Evolutionary conservation across 2,888 invertebrate species (phyloP).

Genomic region (Tortrix viridana): DNA sequence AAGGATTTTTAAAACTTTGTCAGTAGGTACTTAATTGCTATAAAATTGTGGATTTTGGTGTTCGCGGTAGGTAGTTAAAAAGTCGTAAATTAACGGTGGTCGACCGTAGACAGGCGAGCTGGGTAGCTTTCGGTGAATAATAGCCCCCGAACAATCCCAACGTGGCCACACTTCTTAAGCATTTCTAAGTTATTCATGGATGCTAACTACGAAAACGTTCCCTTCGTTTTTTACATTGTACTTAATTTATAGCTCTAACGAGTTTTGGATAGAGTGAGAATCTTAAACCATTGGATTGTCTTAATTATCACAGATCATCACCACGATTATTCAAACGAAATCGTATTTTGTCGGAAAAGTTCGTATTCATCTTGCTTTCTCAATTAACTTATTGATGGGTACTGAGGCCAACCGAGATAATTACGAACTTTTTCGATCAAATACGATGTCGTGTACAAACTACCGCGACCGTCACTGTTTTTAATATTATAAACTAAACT

Average conservation of each 20-base stretch:
- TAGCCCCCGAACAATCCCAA: conserved; percentile 52
- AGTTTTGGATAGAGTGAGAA: conserved; percentile 2
- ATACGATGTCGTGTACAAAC: too few species aligned
- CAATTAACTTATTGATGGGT: too few species aligned
- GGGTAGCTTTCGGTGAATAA: conserved; percentile 63
- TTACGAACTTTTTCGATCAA: too few species aligned
- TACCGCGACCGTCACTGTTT: too few species aligned
- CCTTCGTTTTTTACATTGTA: conserved; percentile 15
- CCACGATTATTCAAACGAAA: too few species aligned
- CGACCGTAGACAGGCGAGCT: conserved; percentile 55
- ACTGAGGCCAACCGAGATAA: too few species aligned
- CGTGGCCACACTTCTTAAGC: conserved; percentile 47
- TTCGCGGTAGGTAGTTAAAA: conserved; percentile 66
- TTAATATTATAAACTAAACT: too few species aligned
- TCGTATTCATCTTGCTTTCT: too few species aligned
- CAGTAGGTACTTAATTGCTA: conserved; percentile 24
- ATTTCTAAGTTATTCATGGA: conserved; percentile 44
- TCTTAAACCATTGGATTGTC: too few species aligned
- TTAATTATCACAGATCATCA: too few species aligned
- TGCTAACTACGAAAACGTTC: conserved; percentile 21
- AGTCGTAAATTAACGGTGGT: conserved; percentile 69
- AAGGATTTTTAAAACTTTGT: conserved; percentile 32
- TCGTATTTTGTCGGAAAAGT: too few species aligned
- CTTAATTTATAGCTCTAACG: conserved; percentile 4
- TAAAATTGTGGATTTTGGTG: conserved; percentile 55